These are phyloP conservation scores for Seriola rivoliana DNA, from an alignment of 2,113 vertebrate genomes.

Conservation along the genomic window DNA sequence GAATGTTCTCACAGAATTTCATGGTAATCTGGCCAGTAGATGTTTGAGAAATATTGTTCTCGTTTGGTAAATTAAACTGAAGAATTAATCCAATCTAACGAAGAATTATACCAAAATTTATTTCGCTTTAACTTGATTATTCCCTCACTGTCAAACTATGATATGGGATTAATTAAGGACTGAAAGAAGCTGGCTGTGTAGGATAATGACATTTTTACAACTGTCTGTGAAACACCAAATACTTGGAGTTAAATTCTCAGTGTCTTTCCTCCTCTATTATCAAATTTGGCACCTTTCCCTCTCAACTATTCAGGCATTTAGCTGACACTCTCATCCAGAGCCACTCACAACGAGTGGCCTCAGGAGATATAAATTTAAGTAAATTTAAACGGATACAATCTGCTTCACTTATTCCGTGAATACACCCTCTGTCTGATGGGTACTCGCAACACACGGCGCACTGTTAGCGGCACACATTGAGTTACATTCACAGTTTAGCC, in stretches of 20 bases:
- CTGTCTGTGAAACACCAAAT: not conserved
- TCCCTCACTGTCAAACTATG: too few relatives aligned
- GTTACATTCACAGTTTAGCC: not conserved
- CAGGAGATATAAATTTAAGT: not conserved
- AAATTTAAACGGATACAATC: constrained; percentile 4
- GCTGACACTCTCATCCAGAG: constrained; percentile 27
- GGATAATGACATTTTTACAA: too few relatives aligned
- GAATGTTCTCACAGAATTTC: too few relatives aligned
- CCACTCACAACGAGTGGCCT: not conserved
- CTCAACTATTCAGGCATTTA: constrained; percentile 9
- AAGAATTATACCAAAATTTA: too few relatives aligned
- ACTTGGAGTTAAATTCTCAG: not conserved
- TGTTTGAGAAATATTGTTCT: too few relatives aligned
- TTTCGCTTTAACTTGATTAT: too few relatives aligned
- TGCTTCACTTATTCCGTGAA: constrained; percentile 11
- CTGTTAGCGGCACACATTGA: not conserved
- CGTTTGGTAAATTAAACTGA: too few relatives aligned
- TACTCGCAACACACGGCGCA: not conserved
- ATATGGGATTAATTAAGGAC: too few relatives aligned
- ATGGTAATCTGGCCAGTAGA: too few relatives aligned
- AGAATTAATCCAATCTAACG: too few relatives aligned
- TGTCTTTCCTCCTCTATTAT: not conserved
- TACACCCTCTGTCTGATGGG: not conserved
- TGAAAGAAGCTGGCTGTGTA: too few relatives aligned
- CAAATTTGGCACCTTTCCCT: not conserved